Evolutionary conservation across 2,888 invertebrate species (phyloP), one percentile per base, ranked within the genome.

Genomic region (Exocentrus adspersus): DNA sequence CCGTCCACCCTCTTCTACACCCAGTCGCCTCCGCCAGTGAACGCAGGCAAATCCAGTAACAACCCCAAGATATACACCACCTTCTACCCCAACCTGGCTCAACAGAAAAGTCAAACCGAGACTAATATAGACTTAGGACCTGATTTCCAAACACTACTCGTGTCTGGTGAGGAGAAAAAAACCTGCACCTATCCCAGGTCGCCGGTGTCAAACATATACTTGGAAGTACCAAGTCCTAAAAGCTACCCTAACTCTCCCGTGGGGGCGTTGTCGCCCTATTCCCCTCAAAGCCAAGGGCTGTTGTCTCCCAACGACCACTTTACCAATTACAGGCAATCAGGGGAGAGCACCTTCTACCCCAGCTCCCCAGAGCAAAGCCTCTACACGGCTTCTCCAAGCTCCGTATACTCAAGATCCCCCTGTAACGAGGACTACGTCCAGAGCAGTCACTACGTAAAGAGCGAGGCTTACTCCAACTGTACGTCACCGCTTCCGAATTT

Each of bases 331-430:
- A 73, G 79, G 20, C 54, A 87, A 83, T 64, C 86, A 81, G 54
- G 85, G 83, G 80, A 86, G 83, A 82, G 73, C 3, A 78, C 78
- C 43, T 78, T 80, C 56, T 82, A 81, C 66, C 80, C 82, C 19
- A 81, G 78, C 69, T 79, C 81, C 3, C 87, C 88, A 73, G 87
- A 72, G 83, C 85, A 65, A 82, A 88, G 75, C 0, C 65, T 80
- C 41, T 82, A 82, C 63, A 86, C 87, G 53, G 84, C 87, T 63
- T 85, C 87, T 60, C 79, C 81, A 1, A 74, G 72, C 60, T 85
- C 86, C 6, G 78, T 86, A 16, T 87, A 88, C 72, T 87, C 87
- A 1, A 81, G 86, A 19, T 87, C 87, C 5, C 86, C 87, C 0
- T 85, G 85, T 74, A 85, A 83, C 62, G 85, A 86, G 45, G 79